Conservation (phyloP, 2,797 vertebrate species). For the Margarornis squamiger region DNA sequence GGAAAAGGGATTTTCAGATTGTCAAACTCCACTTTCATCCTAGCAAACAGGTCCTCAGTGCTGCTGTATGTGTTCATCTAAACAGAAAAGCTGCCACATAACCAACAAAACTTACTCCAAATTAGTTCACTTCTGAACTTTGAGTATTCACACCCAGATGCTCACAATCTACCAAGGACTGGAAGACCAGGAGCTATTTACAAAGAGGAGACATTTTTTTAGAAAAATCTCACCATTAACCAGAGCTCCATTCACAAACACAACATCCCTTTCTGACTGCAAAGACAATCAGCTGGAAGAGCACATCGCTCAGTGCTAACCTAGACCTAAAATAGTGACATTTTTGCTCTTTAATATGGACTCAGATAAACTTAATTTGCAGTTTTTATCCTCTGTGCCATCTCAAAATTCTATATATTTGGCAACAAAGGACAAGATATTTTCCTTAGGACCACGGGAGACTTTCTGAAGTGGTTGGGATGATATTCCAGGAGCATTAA, state of each 20-base stretch:
- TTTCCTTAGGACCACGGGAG: background rate
- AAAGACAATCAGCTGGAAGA: background rate
- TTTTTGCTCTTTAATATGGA: background rate
- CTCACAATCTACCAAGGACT: background rate
- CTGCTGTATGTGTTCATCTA: background rate
- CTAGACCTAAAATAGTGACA: background rate
- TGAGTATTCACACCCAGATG: background rate
- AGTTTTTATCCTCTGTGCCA: background rate
- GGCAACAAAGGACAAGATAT: background rate
- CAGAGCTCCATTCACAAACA: background rate
- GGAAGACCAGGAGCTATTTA: background rate
- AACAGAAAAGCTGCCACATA: background rate
- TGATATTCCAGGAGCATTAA: background rate
- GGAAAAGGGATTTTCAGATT: constrained; percentile 32
- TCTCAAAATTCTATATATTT: background rate
- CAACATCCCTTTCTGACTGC: background rate
- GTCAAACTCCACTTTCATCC: background rate
- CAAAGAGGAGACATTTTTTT: background rate
- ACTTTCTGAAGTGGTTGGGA: background rate
- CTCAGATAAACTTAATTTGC: background rate
- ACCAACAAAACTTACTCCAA: background rate
- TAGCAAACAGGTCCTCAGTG: background rate
- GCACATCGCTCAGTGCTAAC: background rate
- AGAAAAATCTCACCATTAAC: background rate
- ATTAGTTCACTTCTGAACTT: background rate